Evolutionary conservation across 37 sponge, comb jelly and placozoan genomes (phyloP), one percentile per base, ranked within the genome.

Genomic region (Cliona cf. orientalis): DNA sequence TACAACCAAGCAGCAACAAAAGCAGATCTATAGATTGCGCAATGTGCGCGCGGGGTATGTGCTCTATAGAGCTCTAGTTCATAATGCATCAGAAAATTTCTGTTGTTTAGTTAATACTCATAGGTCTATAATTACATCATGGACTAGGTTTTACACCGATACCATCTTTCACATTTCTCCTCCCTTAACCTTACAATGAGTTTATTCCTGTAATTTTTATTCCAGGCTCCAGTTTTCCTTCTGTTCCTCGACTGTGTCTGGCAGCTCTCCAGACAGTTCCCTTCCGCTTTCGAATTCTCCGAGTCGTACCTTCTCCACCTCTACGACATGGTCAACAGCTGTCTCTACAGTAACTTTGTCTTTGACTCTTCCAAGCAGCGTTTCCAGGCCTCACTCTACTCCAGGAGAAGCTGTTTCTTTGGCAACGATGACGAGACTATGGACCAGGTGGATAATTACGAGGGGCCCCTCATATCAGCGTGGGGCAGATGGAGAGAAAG

Each of bases 221-320:
- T 60, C 23, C 74, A 93, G 86, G 90, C 93, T 56, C 99, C 99
- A 35, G 90, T 96, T 28, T 99, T 99, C 78, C 69, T 96, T 12
- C 91, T 95, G 33, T 94, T 99, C 79, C 72, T 96, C 71, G 97
- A 99, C 81, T 99, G 99, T 79, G 93, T 94, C 17, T 90, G 89
- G 84, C 99, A 99, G 78, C 80, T 99, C 40, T 85, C 83, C 0
- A 56, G 42, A 28, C 97, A 96, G 72, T 96, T 89, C 74, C 99
- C 97, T 14, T 86, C 95, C 6, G 85, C 90, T 42, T 99, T 99
- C 65, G 95, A 96, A 74, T 99, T 96, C 81, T 91, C 94, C 26
- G 90, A 92, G 81, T 69, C 57, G 17, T 92, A 78, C 73, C 91
- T 99, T 23, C 88, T 92, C 57, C 64, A 78, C 29, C 81, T 99